phyloP scores from a whole-genome alignment of 2,113 vertebrate genomes.

The Scopus umbretta region DNA sequence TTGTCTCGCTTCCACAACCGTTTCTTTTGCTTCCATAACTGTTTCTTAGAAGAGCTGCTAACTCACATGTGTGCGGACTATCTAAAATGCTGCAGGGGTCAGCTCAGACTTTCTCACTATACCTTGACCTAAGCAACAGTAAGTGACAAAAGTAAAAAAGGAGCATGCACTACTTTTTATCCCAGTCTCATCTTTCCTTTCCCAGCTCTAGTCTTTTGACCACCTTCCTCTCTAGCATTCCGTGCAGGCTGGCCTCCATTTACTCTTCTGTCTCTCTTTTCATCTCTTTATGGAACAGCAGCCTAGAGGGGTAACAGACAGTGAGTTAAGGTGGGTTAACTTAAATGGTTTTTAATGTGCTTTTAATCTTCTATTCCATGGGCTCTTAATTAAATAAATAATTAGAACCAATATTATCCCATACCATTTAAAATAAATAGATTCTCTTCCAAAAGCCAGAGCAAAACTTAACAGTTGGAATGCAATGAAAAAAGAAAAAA shows the following conservation, averaged over 20 bases:
- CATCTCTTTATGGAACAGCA: neutral
- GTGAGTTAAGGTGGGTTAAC: neutral
- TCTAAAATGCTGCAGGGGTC: neutral
- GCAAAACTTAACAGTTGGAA: neutral
- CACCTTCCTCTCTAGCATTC: neutral
- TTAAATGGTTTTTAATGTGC: neutral
- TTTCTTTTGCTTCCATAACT: neutral
- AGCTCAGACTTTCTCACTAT: neutral
- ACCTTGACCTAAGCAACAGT: neutral
- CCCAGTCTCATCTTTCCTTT: neutral
- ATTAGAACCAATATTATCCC: neutral
- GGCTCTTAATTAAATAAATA: neutral
- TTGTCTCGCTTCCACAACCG: neutral
- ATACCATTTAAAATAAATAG: neutral
- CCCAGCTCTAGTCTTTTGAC: neutral
- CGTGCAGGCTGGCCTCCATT: neutral
- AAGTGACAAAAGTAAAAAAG: neutral
- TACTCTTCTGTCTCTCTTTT: neutral
- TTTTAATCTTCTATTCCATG: neutral
- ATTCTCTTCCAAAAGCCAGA: neutral
- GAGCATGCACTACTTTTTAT: neutral
- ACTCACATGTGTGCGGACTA: rapidly evolving
- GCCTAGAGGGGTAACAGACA: neutral
- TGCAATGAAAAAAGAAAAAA: neutral
- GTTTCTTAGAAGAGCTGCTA: neutral